These are phyloP conservation scores for Pseudorhiza aurosa DNA, from an alignment of 30 jellyfish, hydroid and myxozoan genomes.

Conservation along the genomic window DNA sequence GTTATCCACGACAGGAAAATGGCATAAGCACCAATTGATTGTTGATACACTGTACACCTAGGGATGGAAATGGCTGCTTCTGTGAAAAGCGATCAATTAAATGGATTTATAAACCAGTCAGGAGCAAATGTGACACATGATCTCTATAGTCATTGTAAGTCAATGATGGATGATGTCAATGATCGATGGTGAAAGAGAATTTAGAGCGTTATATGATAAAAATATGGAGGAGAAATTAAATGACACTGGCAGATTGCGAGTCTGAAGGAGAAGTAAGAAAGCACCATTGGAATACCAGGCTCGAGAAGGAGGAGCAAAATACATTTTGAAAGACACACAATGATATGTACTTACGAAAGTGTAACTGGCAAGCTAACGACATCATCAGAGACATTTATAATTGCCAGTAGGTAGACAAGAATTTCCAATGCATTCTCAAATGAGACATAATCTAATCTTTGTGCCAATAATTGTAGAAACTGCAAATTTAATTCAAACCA, in stretches of 20 bases:
- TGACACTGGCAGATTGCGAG: too few species aligned
- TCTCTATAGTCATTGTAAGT: background rate
- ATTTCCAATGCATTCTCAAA: constrained; percentile 73
- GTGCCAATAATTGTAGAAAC: constrained; percentile 74
- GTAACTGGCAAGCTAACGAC: constrained; percentile 54
- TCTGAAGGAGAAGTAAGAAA: background rate
- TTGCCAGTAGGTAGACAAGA: constrained; percentile 65
- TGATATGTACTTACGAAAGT: constrained; percentile 27
- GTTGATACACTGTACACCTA: constrained; percentile 83
- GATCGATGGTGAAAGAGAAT: too few species aligned
- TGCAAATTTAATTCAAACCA: too few species aligned
- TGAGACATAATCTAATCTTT: constrained; percentile 58
- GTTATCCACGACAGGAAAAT: constrained; percentile 84
- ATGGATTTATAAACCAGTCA: background rate
- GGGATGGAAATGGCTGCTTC: too few species aligned
- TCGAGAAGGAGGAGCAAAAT: background rate
- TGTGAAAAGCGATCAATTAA: too few species aligned
- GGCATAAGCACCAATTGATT: constrained; percentile 81
- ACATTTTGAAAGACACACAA: background rate
- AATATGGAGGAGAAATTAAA: too few species aligned
- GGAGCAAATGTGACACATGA: background rate
- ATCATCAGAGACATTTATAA: constrained; percentile 84
- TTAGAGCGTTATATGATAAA: too few species aligned
- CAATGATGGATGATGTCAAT: too few species aligned
- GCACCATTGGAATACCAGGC: background rate